A percentile compares a stretch with the other conserved stretches of the same genome.
Conservation (phyloP, 2,113 vertebrate species). For the Catharus bicknelli region DNA sequence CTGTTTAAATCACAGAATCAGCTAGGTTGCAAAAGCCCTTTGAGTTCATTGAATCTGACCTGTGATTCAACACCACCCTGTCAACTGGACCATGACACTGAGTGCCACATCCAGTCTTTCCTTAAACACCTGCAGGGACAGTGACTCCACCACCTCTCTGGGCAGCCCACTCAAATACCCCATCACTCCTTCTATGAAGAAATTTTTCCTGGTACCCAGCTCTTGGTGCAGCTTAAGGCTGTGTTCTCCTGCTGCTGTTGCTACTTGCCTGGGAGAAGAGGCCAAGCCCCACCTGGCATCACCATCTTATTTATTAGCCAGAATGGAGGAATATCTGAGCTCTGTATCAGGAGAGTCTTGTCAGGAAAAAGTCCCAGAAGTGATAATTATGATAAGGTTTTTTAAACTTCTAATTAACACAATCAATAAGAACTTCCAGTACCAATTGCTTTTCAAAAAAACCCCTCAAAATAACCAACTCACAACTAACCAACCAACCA, state of each 20-base stretch:
- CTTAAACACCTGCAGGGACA: rapidly evolving
- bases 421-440: background rate
- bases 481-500: background rate
- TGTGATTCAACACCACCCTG: background rate
- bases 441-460: background rate
- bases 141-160: background rate
- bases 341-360: background rate
- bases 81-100: background rate
- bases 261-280: background rate
- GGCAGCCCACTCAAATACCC: background rate
- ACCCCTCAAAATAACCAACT: background rate
- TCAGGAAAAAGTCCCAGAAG: background rate
- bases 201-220: background rate
- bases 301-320: background rate
- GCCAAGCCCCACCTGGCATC: rapidly evolving
- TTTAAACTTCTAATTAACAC: background rate
- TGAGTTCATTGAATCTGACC: background rate
- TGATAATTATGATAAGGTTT: background rate
- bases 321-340: background rate
- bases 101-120: background rate
- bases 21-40: background rate
- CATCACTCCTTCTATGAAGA: background rate
- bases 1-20: background rate
- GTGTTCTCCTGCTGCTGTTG: background rate
- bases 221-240: background rate